A percentile compares a stretch with the other conserved stretches of the same genome.
Conservation (phyloP, 2,113 vertebrate genomes). For the Zosterops hypoxanthus region DNA sequence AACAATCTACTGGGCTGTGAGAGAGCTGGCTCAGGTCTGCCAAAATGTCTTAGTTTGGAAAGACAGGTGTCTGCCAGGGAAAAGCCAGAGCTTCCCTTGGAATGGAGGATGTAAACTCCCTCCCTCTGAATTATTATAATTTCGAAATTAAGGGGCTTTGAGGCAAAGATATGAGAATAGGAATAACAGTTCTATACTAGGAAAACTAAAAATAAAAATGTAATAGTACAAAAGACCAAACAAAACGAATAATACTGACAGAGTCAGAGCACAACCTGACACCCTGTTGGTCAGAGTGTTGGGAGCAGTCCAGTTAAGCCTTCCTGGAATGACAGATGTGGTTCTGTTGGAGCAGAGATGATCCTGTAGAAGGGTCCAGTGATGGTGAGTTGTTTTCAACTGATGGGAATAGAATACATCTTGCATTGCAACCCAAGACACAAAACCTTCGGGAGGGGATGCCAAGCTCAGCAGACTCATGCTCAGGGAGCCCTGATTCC, state of each 20-base stretch:
- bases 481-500: background rate
- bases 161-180: background rate
- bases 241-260: background rate
- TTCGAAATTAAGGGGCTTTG: background rate
- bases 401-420: background rate
- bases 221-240: background rate
- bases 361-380: background rate
- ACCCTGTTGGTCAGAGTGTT: background rate
- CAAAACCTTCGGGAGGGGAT: rapidly evolving
- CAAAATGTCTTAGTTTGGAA: background rate
- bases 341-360: background rate
- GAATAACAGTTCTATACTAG: background rate
- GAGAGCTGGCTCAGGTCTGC: background rate
- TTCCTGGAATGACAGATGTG: background rate
- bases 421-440: background rate
- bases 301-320: rapidly evolving
- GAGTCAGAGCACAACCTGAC: background rate
- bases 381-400: background rate
- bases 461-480: background rate
- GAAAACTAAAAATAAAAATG: background rate
- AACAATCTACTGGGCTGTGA: background rate
- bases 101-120: background rate
- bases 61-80: background rate
- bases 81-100: background rate
- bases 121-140: background rate